A percentile compares a stretch with the other conserved stretches of the same genome.
These are phyloP conservation scores for Sacculina carcini DNA, from an alignment of 2,888 invertebrate species.

Conservation along the genomic window DNA sequence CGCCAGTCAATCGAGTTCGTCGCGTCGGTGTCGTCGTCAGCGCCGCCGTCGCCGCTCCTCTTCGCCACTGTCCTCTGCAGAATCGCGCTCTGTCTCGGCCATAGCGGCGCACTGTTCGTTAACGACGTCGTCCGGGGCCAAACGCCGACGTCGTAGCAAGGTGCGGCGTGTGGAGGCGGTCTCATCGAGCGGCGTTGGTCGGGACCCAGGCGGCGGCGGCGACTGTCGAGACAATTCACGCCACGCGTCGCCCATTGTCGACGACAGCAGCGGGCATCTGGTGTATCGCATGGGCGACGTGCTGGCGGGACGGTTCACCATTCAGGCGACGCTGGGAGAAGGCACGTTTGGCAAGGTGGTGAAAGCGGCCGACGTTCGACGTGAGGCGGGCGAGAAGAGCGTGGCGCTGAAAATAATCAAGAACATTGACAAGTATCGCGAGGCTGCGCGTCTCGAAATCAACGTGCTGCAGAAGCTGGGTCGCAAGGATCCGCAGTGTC, in stretches of 20 bases:
- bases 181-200: too few species aligned
- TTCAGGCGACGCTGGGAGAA: constrained; percentile 28
- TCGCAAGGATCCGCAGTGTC: constrained; percentile 73
- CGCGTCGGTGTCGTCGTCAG: background rate
- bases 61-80: too few species aligned
- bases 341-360: constrained; percentile 33
- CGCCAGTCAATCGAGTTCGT: too few species aligned
- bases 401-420: constrained; percentile 14
- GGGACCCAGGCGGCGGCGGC: background rate
- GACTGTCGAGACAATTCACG: background rate
- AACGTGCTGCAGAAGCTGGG: constrained; percentile 91
- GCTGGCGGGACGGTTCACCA: constrained; percentile 12
- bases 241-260: constrained; percentile 2
- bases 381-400: constrained; percentile 15
- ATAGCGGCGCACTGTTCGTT: too few species aligned
- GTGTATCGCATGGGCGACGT: constrained; percentile 12
- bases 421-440: constrained; percentile 14
- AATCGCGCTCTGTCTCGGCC: too few species aligned
- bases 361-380: constrained; percentile 23
- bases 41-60: background rate
- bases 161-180: too few species aligned
- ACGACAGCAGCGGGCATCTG: constrained; percentile 11
- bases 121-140: too few species aligned
- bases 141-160: too few species aligned
- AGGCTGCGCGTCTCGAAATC: constrained; percentile 90